These are phyloP conservation scores for Lomographa bimaculata DNA, from an alignment of 2,888 invertebrate genomes.

Conservation along the genomic window DNA sequence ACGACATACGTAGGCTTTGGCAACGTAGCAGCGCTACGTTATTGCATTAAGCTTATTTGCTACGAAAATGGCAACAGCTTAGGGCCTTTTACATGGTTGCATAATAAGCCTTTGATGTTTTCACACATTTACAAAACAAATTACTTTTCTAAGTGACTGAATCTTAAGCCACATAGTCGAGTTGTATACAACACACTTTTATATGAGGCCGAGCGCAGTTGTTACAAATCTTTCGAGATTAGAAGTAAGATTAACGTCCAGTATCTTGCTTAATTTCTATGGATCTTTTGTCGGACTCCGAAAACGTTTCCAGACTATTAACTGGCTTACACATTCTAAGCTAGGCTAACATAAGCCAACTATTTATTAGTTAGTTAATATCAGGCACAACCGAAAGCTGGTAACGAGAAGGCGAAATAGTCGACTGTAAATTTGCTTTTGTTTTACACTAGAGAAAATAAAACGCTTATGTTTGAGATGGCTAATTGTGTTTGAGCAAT, in stretches of 20 bases:
- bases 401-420: conserved; percentile 36
- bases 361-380: conserved; percentile 16
- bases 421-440: conserved; percentile 5
- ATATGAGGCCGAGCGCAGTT: too few relatives aligned
- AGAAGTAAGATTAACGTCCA: too few relatives aligned
- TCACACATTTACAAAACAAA: too few relatives aligned
- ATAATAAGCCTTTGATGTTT: too few relatives aligned
- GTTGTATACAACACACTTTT: too few relatives aligned
- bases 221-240: too few relatives aligned
- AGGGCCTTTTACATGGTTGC: too few relatives aligned
- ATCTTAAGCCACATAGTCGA: too few relatives aligned
- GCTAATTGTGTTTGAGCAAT: not conserved
- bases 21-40: conserved; percentile 20
- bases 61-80: conserved; percentile 19
- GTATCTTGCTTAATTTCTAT: too few relatives aligned
- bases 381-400: conserved; percentile 24
- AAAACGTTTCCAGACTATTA: conserved; percentile 14
- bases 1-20: conserved; percentile 27
- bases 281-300: too few relatives aligned
- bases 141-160: too few relatives aligned
- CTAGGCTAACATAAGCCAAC: conserved; percentile 2
- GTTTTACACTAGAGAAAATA: conserved; percentile 6
- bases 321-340: conserved; percentile 14
- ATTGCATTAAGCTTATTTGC: conserved; percentile 32
- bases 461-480: not conserved